These are phyloP conservation scores for Xenopus tropicalis DNA, from an alignment of 2,113 vertebrate genomes.

Conservation along the genomic window DNA sequence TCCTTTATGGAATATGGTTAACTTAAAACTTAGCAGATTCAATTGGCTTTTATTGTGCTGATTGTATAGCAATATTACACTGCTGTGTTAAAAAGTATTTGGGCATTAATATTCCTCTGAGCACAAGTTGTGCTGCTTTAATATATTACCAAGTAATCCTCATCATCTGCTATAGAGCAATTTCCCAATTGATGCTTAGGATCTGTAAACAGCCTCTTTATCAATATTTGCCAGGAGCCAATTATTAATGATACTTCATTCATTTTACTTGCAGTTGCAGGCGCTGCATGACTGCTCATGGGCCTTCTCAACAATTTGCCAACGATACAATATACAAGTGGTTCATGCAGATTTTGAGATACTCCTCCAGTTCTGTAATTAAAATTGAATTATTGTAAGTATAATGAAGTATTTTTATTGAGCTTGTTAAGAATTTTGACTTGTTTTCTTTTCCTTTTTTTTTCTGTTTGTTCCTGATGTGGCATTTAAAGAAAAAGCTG, in stretches of 20 bases:
- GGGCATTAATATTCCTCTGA: not conserved
- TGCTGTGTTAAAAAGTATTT: not conserved
- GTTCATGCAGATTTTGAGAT: slow-evolving; percentile 40
- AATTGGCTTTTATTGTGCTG: too few species aligned
- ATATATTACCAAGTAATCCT: not conserved
- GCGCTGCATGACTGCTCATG: slow-evolving; percentile 38
- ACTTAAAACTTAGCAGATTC: too few species aligned
- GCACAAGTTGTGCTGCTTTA: not conserved
- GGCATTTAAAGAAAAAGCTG: slow-evolving; percentile 14
- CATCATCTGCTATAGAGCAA: not conserved
- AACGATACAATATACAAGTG: slow-evolving; percentile 38
- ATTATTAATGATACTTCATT: slow-evolving; percentile 13
- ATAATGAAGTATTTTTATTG: slow-evolving; percentile 24
- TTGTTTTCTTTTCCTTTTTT: not conserved
- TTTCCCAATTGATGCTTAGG: not conserved
- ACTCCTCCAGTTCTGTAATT: slow-evolving; percentile 41
- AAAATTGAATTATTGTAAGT: slow-evolving; percentile 34
- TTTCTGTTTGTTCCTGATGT: not conserved
- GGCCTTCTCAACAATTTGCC: slow-evolving; percentile 43
- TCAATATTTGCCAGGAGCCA: not conserved
- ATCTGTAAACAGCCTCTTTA: not conserved
- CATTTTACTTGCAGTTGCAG: slow-evolving; percentile 18
- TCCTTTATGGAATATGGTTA: too few species aligned
- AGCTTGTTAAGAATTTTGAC: slow-evolving; percentile 36
- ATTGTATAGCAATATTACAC: too few species aligned